phyloP scores from a whole-genome alignment of 1,140 invertebrate species.

The Ceratosolen fusciceps region DNA sequence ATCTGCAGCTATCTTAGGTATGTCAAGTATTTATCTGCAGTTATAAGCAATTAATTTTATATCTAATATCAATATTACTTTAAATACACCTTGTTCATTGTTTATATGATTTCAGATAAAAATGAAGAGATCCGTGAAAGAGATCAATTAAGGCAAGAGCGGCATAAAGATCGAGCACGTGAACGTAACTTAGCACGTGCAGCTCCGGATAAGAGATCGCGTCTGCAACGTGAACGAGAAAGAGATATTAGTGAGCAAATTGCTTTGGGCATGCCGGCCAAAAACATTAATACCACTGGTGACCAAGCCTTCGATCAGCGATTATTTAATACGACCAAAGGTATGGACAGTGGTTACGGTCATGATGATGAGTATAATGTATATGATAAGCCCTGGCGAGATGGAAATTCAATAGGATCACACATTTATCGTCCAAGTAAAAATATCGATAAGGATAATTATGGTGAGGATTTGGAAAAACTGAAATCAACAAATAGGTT shows the following conservation, averaged over 20 bases:
- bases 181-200: conserved; percentile 94
- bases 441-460: conserved; percentile 91
- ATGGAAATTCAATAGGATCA: conserved; percentile 84
- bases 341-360: conserved; percentile 96
- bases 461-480: conserved; percentile 88
- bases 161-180: conserved; percentile 92
- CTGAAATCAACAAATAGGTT: conserved; percentile 90
- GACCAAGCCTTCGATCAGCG: conserved; percentile 96
- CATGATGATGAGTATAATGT: conserved; percentile 99
- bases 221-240: conserved; percentile 92
- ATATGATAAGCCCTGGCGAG: conserved; percentile 96
- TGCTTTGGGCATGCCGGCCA: conserved; percentile 94
- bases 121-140: conserved; percentile 88
- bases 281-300: conserved; percentile 76
- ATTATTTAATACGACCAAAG: conserved; percentile 95
- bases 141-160: conserved; percentile 89
- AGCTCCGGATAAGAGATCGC: conserved; percentile 93
- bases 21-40: background rate
- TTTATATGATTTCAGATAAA: conserved; percentile 68
- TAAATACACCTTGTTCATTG: background rate
- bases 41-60: background rate
- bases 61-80: too few species aligned
- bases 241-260: conserved; percentile 99
- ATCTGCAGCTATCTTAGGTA: conserved; percentile 61
- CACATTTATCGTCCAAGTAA: conserved; percentile 94